A percentile compares a stretch with the other conserved stretches of the same genome.
These are phyloP conservation scores for Pseudorasbora parva DNA, from an alignment of 2,113 vertebrate species.

Conservation along the genomic window DNA sequence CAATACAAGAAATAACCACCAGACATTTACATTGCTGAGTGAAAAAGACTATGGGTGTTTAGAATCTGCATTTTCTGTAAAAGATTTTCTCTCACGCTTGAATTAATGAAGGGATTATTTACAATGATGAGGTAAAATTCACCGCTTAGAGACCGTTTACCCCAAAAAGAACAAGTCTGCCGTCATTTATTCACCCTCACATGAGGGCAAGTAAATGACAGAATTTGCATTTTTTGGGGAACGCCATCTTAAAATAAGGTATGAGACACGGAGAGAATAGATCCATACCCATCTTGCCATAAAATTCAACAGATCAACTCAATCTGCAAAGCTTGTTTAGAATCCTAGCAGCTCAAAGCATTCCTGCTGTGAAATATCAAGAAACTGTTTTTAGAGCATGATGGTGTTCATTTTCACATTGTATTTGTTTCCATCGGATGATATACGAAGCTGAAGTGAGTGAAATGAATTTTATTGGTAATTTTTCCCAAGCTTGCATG, in stretches of 20 bases:
- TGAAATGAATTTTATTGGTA: background rate
- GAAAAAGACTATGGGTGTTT: conserved; percentile 17
- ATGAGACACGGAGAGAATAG: background rate
- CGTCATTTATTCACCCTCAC: background rate
- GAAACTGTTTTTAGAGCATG: background rate
- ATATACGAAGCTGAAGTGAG: background rate
- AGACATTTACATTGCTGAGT: conserved; percentile 49
- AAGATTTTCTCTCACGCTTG: background rate
- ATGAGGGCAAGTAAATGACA: background rate
- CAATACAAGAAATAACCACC: conserved; percentile 26
- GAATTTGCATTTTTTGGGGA: background rate
- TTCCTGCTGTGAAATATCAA: background rate
- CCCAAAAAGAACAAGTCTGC: background rate
- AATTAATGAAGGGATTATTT: conserved; percentile 11
- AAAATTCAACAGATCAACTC: background rate
- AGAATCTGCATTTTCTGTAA: conserved; percentile 3
- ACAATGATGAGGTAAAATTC: conserved; percentile 26
- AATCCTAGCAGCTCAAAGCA: background rate
- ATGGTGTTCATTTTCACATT: background rate
- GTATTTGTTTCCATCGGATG: conserved; percentile 4
- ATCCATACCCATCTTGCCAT: background rate
- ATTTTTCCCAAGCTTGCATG: background rate
- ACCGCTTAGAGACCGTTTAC: background rate
- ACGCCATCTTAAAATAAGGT: background rate
- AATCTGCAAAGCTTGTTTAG: background rate